Conservation (phyloP, 2,888 invertebrate species). For the Sylvicola fuscatus region DNA sequence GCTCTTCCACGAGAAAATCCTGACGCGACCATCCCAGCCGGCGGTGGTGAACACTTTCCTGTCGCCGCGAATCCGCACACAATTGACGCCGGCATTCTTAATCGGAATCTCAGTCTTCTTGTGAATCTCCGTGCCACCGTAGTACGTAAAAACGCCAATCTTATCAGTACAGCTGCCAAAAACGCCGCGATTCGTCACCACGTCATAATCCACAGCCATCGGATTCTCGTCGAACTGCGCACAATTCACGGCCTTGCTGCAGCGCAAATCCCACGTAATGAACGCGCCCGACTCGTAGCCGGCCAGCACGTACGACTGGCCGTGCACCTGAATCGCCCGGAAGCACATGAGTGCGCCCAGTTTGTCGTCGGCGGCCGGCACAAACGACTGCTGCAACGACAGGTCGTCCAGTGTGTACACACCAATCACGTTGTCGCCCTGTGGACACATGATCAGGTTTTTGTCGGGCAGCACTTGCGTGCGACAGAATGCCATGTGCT, state of each 20-base stretch:
- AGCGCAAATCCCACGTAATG: slow-evolving; percentile 46
- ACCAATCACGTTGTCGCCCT: slow-evolving; percentile 29
- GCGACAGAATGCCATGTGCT: slow-evolving; percentile 51
- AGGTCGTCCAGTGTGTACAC: slow-evolving; percentile 23
- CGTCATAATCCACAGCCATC: slow-evolving; percentile 50
- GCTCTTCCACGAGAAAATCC: slow-evolving; percentile 61
- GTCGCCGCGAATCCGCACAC: slow-evolving; percentile 43
- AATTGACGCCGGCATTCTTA: slow-evolving; percentile 54
- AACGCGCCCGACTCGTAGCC: slow-evolving; percentile 58
- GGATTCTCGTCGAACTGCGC: slow-evolving; percentile 37
- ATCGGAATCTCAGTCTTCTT: slow-evolving; percentile 39
- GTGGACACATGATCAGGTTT: slow-evolving; percentile 43
- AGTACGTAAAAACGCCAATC: slow-evolving; percentile 18
- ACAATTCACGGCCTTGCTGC: slow-evolving; percentile 33
- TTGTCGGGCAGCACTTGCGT: slow-evolving; percentile 34
- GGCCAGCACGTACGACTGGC: slow-evolving; percentile 36
- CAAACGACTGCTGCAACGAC: slow-evolving; percentile 20
- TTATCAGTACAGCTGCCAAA: slow-evolving; percentile 29
- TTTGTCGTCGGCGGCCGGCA: slow-evolving; percentile 18
- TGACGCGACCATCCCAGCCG: slow-evolving; percentile 55
- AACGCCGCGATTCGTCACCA: slow-evolving; percentile 40
- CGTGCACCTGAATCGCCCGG: slow-evolving; percentile 25
- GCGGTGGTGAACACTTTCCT: slow-evolving; percentile 51
- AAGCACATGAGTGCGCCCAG: slow-evolving; percentile 35
- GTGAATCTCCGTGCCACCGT: slow-evolving; percentile 25